Base-by-base conservation (phyloP, 2,113 vertebrate genomes). In the Psilopogon haemacephalus region DNA sequence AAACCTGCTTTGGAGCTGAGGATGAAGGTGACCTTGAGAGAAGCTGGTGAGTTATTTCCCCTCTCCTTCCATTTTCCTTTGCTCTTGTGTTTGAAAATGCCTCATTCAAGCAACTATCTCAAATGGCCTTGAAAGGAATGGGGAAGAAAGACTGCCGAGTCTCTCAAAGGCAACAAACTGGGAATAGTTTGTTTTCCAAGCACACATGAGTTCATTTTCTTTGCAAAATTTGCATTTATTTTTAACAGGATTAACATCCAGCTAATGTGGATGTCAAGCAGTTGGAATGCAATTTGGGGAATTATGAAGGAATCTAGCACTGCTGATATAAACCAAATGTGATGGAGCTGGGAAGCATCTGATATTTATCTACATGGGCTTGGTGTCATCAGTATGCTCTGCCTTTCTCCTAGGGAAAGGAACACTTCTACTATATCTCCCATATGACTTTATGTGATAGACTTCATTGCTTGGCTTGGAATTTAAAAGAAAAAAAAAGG, bases 251-350 rank as follows among this genome's bases (percentile, higher is more conserved):
- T 98, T 97, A 97, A 88, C 90, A 95, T 97, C 95, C 95, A 97
- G 69, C 93, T 97, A 89, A 97, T 96, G 77, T 95, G 96, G 75
- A 97, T 97, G 96, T 97, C 97, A 97, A 88, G 91, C 72, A 55
- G 68, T 95, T 95, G 96, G 97, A 98, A 98, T 97, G 97, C 82
- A 89, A 96, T 94, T 96, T 97, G 73, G 96, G 88, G 70, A 95
- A 92, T 94, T 89, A 93, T 8, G 58, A 54, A 94, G 86, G 94
- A 97, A 94, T 74, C 75, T 90, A 96, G 89, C 93, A 86, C 96
- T 75, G 87, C 87, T 98, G 97, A 97, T 97, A 95, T 14, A 95
- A 97, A 97, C 92, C 97, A 98, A 97, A 98, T 98, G 97, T 96
- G 94, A 95, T 80, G 10, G 42, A 50, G 89, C 76, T 94, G 80